Conservation (phyloP, 2,888 invertebrate genomes). For the Apotomis capreana region DNA sequence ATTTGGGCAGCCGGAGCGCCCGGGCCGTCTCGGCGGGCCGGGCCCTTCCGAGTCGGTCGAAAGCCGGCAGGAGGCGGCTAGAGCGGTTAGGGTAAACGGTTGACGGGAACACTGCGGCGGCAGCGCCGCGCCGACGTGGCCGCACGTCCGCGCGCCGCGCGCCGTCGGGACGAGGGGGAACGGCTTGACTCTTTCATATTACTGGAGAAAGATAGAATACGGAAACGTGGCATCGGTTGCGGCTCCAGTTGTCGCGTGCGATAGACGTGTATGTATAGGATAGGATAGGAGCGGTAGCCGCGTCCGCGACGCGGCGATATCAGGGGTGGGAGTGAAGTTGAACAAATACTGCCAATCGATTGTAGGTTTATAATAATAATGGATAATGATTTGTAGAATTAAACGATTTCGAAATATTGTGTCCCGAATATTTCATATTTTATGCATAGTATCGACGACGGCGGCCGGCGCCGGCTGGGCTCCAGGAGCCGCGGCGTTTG, state of each 20-base stretch:
- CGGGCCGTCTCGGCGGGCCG: background rate
- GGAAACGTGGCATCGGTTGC: constrained; percentile 18
- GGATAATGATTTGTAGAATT: constrained; percentile 77
- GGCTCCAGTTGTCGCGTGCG: constrained; percentile 17
- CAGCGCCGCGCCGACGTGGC: constrained; percentile 41
- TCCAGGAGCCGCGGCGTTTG: constrained; percentile 28
- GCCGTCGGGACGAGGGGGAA: constrained; percentile 15
- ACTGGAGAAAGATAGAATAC: background rate
- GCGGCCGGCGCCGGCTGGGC: constrained; percentile 57
- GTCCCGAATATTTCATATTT: constrained; percentile 74
- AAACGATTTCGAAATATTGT: constrained; percentile 78
- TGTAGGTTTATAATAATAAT: constrained; percentile 76
- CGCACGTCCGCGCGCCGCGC: constrained; percentile 21
- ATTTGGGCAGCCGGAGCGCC: constrained; percentile 31
- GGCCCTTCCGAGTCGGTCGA: constrained; percentile 29
- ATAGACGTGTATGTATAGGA: constrained; percentile 10
- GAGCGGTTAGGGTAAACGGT: constrained; percentile 68
- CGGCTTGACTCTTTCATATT: constrained; percentile 23
- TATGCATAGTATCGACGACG: constrained; percentile 76
- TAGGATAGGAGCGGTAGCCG: constrained; percentile 6
- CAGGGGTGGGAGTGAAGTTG: constrained; percentile 66
- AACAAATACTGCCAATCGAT: constrained; percentile 82
- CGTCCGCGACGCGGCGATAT: constrained; percentile 60
- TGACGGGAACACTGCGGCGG: constrained; percentile 69
- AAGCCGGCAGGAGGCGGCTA: constrained; percentile 46